Evolutionary conservation across 2,888 invertebrate species (phyloP), one percentile per base, ranked within the genome.

Genomic region (Rhingia rostrata): DNA sequence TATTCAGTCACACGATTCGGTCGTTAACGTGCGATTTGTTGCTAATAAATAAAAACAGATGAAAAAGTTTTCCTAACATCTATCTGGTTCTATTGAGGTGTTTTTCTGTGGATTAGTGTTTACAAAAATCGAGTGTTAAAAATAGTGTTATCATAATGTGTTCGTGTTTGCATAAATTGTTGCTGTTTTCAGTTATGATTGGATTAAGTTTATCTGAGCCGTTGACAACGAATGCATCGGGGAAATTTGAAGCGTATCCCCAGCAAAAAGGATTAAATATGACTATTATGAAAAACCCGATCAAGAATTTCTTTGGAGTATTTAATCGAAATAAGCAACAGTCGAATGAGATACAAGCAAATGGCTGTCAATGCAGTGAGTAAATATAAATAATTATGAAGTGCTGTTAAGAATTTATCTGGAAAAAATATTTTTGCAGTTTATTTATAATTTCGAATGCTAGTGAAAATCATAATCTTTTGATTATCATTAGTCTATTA

Each of bases 291-390:
- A 72, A 69, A 9, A 88, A 88, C 88, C 89, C 90, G 84, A 89
- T 92, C 49, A 94, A 93, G 90, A 93, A 93, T 89, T 92, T 93
- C 90, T 93, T 94, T 88, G 93, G 94, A 35, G 91, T 93, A 58
- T 95, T 94, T 92, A 94, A 94, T 86, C 94, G 95, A 88, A 92
- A 93, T 87, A 87, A 88, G 78, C 89, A 87, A 73, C 94, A 95
- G 22, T 3, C 39, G 32, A 37, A 33, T 33, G 70, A 64, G 0
- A 45, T 22, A 0, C 41, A 6, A 3, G 49, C 14, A n/a, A 74
- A 45, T 22, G 49, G 69, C 3, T 84, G 80, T 10, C 51, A 70
- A n/a, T 84, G 79, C 54, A 35, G 84, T 84, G 56, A 80, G 84
- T 84, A 49, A 41, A 41, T 41, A 41, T 12, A 45, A 45, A 45